These are phyloP conservation scores for Leptobrachium leishanense DNA, from an alignment of 2,113 vertebrate genomes.

Conservation along the genomic window DNA sequence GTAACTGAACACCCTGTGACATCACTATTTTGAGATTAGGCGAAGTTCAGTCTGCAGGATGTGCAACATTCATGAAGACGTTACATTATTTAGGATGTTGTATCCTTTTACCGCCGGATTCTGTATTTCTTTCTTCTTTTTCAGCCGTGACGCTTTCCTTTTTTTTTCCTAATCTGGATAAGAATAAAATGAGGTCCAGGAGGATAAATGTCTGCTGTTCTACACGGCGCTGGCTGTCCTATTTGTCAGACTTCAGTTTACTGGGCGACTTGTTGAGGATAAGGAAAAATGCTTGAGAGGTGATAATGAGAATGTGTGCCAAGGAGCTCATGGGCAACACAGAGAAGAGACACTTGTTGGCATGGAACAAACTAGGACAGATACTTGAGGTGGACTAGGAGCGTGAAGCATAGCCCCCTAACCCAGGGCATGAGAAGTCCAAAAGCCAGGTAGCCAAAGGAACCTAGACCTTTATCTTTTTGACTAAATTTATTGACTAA, in stretches of 20 bases:
- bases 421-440: too few relatives aligned
- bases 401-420: too few relatives aligned
- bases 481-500: too few relatives aligned
- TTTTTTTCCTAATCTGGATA: conserved; percentile 67
- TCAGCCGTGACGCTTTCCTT: conserved; percentile 68
- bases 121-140: conserved; percentile 67
- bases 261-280: conserved; percentile 10
- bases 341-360: not conserved
- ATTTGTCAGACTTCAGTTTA: conserved; percentile 7
- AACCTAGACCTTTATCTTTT: too few relatives aligned
- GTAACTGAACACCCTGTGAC: conserved; percentile 83
- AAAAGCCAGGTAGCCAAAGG: too few relatives aligned
- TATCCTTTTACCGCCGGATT: conserved; percentile 80
- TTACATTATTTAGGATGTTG: conserved; percentile 84
- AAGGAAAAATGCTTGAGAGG: not conserved
- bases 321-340: not conserved
- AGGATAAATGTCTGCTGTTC: conserved; percentile 39
- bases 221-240: conserved; percentile 10
- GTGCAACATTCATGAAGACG: conserved; percentile 87
- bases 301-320: not conserved
- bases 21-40: conserved; percentile 81
- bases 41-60: conserved; percentile 78
- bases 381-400: too few relatives aligned
- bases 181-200: conserved; percentile 54
- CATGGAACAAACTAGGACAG: not conserved